phyloP scores from a whole-genome alignment of 1,140 invertebrate genomes.

The Psilanteris sp. region DNA sequence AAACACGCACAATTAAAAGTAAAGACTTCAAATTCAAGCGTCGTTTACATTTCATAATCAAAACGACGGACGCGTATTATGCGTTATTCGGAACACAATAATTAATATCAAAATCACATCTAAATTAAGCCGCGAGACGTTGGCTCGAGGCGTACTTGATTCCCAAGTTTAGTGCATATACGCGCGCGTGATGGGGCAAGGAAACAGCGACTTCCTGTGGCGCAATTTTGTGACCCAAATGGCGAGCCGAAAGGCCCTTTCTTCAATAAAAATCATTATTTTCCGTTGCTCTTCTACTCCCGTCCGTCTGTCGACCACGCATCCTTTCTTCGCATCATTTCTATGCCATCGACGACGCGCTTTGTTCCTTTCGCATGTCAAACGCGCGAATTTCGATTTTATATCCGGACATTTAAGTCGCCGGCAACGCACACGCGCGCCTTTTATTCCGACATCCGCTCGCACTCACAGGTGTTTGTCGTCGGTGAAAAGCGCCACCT shows the following conservation, averaged over 20 bases:
- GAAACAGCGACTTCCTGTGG: constrained; percentile 53
- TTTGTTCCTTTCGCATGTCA: constrained; percentile 43
- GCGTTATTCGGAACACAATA: no score
- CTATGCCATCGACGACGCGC: constrained; percentile 8
- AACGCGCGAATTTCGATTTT: constrained; percentile 40
- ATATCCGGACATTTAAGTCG: constrained; percentile 1
- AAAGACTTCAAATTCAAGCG: no score
- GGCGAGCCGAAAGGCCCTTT: constrained; percentile 27
- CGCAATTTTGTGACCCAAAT: constrained; percentile 41
- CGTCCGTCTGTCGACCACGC: background rate
- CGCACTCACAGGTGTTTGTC: constrained; percentile 3
- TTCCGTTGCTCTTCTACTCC: constrained; percentile 10
- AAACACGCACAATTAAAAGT: no score
- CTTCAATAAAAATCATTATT: constrained; percentile 12
- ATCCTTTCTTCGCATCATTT: constrained; percentile 19
- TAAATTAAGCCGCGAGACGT: no score
- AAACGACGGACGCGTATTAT: no score
- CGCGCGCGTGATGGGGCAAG: constrained; percentile 22
- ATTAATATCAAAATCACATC: no score
- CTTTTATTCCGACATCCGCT: constrained; percentile 16
- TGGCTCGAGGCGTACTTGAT: background rate
- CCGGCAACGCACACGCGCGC: constrained; percentile 11
- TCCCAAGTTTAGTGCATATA: constrained; percentile 48
- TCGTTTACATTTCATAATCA: no score
- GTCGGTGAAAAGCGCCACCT: constrained; percentile 19